Base-by-base conservation (phyloP, 2,888 invertebrate species). In the Aplocera efformata region DNA sequence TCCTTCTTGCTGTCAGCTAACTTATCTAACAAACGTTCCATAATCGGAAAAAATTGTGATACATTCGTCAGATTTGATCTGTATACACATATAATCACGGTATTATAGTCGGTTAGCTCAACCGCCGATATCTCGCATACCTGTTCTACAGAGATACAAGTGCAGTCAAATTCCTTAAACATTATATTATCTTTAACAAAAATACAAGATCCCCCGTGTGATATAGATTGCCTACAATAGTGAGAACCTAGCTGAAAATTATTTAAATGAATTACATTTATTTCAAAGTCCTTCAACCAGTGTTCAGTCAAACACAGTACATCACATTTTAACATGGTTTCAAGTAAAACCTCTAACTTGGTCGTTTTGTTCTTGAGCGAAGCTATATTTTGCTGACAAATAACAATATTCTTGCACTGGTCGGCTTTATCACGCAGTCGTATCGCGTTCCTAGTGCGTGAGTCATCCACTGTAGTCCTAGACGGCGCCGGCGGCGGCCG, bases 161-260 rank as follows among this genome's bases (percentile, higher is more conserved):
- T 29, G 7, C 6, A 29, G 2, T 32, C 28, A 1, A 32, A 24
- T 5, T 39, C 23, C 11, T 13, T 13, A 22, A 24, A 23, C 4
- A 11, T 8, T 13, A 29, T 28, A 1, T 29, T 9, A 11, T 23
- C 24, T 25, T 63, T 65, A 10, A 31, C 31, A 31, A 22, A 31
- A 2, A 31, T 22, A 22, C 31, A 31, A 7, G 31, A 31, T 10
- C 31, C 31, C 1, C 31, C 31, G 7, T 31, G 13, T 65, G 48
- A 3, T 37, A 37, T 22, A 8, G 31, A 31, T 21, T 21, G 10
- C 7, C 31, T 31, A 10, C 31, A 31, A 7, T 31, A 31, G 21
- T 31, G 7, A 7, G 21, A 31, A 22, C 31, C 31, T 7, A 31
- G 21, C 3, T 21, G 5, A 10, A 30, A 28, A 7, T 22, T 31